phyloP scores from a whole-genome alignment of 2,113 vertebrate species.

The Serranochromis macrocephalus region DNA sequence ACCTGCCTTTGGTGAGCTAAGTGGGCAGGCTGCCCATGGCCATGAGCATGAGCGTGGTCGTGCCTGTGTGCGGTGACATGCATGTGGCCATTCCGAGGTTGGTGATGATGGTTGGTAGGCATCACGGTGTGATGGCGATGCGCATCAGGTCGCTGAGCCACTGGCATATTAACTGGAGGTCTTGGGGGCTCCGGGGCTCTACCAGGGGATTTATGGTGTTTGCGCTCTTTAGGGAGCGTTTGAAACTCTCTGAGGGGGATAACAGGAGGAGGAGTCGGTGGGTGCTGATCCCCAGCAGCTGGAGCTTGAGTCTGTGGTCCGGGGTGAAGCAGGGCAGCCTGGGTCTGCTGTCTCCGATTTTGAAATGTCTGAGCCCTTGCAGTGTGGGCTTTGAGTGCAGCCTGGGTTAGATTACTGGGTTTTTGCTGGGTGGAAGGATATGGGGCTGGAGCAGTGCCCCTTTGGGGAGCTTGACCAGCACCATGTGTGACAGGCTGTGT shows the following conservation, averaged over 20 bases:
- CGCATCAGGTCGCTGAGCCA: background rate
- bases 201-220: constrained; percentile 10
- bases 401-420: constrained; percentile 50
- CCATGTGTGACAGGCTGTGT: constrained; percentile 7
- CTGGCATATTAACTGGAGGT: constrained; percentile 30
- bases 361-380: constrained; percentile 25
- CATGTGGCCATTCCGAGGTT: constrained; percentile 3
- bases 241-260: constrained; percentile 60
- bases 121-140: background rate
- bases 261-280: constrained; percentile 58
- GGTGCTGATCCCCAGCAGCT: background rate
- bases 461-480: constrained; percentile 18
- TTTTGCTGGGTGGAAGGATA: background rate
- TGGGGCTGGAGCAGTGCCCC: background rate
- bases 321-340: constrained; percentile 44
- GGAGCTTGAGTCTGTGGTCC: background rate
- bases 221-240: constrained; percentile 41
- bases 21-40: background rate
- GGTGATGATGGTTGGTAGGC: constrained; percentile 26
- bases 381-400: constrained; percentile 52
- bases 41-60: background rate
- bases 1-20: constrained; percentile 50
- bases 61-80: constrained; percentile 10
- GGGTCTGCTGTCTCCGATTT: constrained; percentile 58
- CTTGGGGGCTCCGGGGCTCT: constrained; percentile 2